phyloP scores from a whole-genome alignment of 2,797 vertebrate species.

The Tympanoctomys barrerae region DNA sequence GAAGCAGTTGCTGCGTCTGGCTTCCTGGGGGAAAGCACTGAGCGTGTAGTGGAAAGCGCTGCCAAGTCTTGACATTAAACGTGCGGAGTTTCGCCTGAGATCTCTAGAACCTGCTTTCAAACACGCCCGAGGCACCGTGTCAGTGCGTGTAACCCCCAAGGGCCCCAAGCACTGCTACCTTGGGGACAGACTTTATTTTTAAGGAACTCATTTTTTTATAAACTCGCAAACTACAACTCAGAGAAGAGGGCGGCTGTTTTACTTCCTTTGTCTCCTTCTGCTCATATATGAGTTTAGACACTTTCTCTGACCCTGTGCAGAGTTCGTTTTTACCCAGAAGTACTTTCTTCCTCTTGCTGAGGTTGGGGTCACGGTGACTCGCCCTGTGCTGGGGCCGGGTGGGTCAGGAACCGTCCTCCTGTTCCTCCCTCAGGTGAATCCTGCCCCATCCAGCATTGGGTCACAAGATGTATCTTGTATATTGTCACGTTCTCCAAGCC shows the following conservation, averaged over 20 bases:
- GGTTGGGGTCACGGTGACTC: neutral
- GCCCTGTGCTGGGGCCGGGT: neutral
- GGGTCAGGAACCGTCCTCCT: neutral
- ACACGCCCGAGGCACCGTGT: neutral
- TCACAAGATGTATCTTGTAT: neutral
- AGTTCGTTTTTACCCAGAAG: neutral
- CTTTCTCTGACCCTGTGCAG: neutral
- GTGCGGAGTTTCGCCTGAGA: neutral
- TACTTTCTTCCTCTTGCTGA: neutral
- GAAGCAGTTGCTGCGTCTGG: neutral
- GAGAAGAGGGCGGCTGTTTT: neutral
- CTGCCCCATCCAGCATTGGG: neutral
- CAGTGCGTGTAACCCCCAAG: neutral
- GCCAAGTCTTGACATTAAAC: conserved; percentile 38
- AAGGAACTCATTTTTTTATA: neutral
- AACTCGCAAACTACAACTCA: neutral
- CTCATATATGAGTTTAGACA: neutral
- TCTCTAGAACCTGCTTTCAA: conserved; percentile 13
- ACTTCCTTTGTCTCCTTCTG: neutral
- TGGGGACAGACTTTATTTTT: neutral
- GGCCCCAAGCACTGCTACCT: neutral
- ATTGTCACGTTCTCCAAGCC: neutral
- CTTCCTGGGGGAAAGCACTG: neutral
- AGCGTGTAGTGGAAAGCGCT: neutral
- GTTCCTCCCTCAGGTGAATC: neutral